Evolutionary conservation across 2,888 invertebrate species (phyloP), one percentile per base, ranked within the genome.

Genomic region (Theodoxus fluviatilis): DNA sequence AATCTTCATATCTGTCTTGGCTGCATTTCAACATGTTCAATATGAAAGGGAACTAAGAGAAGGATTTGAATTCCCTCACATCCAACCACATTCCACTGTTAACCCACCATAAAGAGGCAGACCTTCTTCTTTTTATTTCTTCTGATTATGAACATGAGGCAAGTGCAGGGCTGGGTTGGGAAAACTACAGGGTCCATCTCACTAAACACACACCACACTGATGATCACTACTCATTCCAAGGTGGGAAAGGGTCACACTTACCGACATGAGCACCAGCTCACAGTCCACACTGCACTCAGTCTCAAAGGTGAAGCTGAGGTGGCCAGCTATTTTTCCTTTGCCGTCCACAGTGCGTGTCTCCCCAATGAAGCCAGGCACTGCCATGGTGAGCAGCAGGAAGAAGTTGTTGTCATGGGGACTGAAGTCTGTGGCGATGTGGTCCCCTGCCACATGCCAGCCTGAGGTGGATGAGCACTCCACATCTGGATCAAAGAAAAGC

Each of bases 231-330:
- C 18, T 2, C n/a, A 47, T 49, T 22, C 38, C 47, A 70, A 67
- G 31, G 22, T 4, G 22, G n/a, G 49, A 64, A 25, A 43, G 47
- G 49, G 40, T 69, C 64, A 68, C 28, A 77, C 81, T 76, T 78
- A 89, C 90, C 84, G 89, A 87, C 78, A 90, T 87, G 74, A 91
- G 89, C 52, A 89, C 86, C 40, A 91, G 85, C 71, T 88, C 87
- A 80, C 91, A 91, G 43, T 87, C 85, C 3, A 75, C 75, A 0
- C 80, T 78, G 80, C 91, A 91, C 22, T 83, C 77, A n/a, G 89
- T 85, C 74, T 90, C 89, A 81, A 91, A 90, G 25, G 87, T 86
- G 76, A 91, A 89, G 1, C 85, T 86, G 49, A 90, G 78, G 12
- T 87, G 82, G 0, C 88, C 89, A 12, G 90, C 86, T 3, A 86